phyloP scores from a whole-genome alignment of 2,888 invertebrate genomes.

The Myathropa florea region DNA sequence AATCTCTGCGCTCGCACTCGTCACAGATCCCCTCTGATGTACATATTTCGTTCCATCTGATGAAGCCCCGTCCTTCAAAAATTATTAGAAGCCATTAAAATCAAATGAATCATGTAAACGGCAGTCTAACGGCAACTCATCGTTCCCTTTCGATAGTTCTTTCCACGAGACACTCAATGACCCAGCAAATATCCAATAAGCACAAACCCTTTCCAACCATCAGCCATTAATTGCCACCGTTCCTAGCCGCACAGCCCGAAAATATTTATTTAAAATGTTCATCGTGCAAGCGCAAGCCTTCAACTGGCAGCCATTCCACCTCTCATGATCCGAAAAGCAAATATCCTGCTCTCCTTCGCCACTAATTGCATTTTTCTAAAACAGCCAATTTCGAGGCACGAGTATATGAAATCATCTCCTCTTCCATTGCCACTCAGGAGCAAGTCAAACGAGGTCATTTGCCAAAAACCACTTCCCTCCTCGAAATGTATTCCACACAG shows the following conservation, averaged over 20 bases:
- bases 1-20: too few species aligned
- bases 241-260: neutral
- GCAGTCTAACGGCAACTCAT: too few species aligned
- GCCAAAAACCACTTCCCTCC: conserved; percentile 37
- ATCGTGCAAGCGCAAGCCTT: neutral
- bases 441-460: conserved; percentile 65
- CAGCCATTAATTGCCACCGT: neutral
- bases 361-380: conserved; percentile 56
- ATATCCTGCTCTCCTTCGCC: conserved; percentile 15
- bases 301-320: neutral
- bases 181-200: neutral
- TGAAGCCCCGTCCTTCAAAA: too few species aligned
- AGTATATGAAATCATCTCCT: neutral
- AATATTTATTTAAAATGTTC: neutral
- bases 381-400: conserved; percentile 30
- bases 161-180: neutral
- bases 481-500: conserved; percentile 13
- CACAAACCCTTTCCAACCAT: neutral
- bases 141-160: neutral
- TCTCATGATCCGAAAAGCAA: conserved; percentile 17
- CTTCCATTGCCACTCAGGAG: conserved; percentile 10
- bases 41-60: too few species aligned
- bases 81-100: too few species aligned
- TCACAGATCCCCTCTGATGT: too few species aligned
- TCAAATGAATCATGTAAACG: too few species aligned